phyloP scores from a whole-genome alignment of 2,113 vertebrate genomes.

The Neolamprologus ventralis region DNA sequence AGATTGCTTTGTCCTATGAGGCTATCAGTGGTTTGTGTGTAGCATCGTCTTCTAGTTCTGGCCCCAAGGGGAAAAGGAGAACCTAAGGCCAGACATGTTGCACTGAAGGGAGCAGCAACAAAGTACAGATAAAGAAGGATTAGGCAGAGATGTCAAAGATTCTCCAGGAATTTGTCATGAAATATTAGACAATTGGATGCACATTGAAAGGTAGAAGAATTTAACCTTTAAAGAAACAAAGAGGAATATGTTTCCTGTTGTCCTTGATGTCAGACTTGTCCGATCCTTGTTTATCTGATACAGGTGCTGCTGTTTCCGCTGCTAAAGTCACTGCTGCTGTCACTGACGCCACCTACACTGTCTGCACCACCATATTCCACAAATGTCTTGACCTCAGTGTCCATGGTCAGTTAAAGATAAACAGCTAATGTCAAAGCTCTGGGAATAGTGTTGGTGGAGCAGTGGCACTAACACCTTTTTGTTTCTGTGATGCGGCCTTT shows the following conservation, averaged over 20 bases:
- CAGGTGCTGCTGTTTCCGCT: slow-evolving; percentile 6
- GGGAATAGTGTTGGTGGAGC: not conserved
- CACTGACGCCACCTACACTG: slow-evolving; percentile 15
- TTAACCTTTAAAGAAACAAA: not conserved
- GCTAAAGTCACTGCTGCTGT: slow-evolving; percentile 19
- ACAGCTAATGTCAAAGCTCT: not conserved
- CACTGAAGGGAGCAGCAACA: slow-evolving; percentile 25
- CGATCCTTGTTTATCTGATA: slow-evolving; percentile 3
- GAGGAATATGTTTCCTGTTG: not conserved
- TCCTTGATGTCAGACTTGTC: slow-evolving; percentile 6
- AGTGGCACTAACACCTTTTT: slow-evolving; percentile 39
- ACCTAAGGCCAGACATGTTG: not conserved
- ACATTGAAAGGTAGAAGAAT: not conserved
- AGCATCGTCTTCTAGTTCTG: slow-evolving; percentile 1
- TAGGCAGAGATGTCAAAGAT: slow-evolving; percentile 15
- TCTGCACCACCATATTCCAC: not conserved
- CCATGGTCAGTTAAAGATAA: not conserved
- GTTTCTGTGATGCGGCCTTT: slow-evolving; percentile 31
- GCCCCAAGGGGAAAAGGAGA: not conserved
- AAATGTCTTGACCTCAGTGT: not conserved
- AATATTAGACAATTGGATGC: not conserved
- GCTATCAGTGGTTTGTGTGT: slow-evolving; percentile 51
- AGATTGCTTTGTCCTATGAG: not conserved
- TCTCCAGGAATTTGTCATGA: not conserved
- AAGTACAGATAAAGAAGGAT: slow-evolving; percentile 25